These are phyloP conservation scores for Radopholus similis DNA, from an alignment of 1,140 invertebrate genomes.

Conservation along the genomic window DNA sequence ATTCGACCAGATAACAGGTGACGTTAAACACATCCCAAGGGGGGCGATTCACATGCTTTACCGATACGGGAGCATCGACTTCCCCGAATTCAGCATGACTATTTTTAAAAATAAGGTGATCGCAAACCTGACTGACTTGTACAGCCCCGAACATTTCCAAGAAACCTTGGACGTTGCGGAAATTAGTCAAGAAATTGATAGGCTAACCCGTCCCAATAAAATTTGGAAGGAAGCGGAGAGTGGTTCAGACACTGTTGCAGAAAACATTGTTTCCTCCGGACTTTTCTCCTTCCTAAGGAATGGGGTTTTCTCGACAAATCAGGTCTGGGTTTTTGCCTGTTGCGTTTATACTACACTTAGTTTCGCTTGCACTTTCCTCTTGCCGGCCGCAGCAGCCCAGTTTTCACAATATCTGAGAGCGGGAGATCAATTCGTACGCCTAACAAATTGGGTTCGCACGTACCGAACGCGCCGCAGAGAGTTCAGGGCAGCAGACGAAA, in stretches of 20 bases:
- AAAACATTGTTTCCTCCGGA: neutral
- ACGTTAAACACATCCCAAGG: neutral
- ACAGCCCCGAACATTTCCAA: neutral
- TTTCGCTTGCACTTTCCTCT: neutral
- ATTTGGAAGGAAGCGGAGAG: neutral
- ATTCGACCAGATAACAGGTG: neutral
- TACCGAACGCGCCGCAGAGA: too few species aligned
- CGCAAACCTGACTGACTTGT: neutral
- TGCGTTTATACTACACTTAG: neutral
- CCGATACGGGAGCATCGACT: neutral
- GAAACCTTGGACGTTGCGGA: neutral
- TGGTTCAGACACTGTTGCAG: neutral
- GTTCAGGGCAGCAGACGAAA: neutral
- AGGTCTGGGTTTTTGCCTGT: neutral
- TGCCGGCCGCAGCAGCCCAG: neutral
- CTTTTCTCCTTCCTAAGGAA: neutral
- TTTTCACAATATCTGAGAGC: neutral
- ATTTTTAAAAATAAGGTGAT: slow-evolving; percentile 7
- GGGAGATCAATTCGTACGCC: neutral
- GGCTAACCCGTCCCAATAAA: neutral
- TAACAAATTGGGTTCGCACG: too few species aligned
- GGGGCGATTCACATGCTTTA: neutral
- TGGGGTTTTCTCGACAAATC: neutral
- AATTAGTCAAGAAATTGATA: neutral
- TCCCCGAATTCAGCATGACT: neutral